A percentile compares a stretch with the other conserved stretches of the same genome.
These are phyloP conservation scores for Sminthurinus aureus DNA, from an alignment of 2,888 invertebrate species.

Conservation along the genomic window DNA sequence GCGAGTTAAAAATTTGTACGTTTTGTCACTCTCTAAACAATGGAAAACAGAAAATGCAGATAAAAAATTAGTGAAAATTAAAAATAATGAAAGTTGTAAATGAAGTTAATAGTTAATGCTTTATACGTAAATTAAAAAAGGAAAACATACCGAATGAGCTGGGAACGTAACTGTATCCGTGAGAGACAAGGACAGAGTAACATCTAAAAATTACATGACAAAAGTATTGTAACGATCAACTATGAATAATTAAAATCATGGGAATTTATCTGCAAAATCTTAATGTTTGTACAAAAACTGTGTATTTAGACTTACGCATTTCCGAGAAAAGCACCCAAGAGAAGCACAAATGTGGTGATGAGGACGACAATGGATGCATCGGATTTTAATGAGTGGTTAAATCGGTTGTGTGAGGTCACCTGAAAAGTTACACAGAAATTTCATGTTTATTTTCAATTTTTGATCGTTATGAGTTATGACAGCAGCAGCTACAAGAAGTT, in stretches of 20 bases:
- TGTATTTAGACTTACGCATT: too few relatives aligned
- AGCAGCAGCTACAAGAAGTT: too few relatives aligned
- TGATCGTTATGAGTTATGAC: too few relatives aligned
- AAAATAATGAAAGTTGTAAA: neutral
- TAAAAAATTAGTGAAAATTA: constrained; percentile 17
- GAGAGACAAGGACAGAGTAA: constrained; percentile 75
- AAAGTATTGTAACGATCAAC: neutral
- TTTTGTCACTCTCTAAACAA: constrained; percentile 72
- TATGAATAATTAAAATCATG: too few relatives aligned
- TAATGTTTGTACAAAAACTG: too few relatives aligned
- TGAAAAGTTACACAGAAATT: too few relatives aligned
- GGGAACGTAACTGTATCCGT: constrained; percentile 78
- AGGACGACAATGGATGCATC: constrained; percentile 75
- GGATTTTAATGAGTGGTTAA: constrained; percentile 69
- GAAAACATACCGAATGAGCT: constrained; percentile 81
- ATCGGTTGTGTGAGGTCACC: constrained; percentile 69
- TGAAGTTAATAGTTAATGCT: neutral
- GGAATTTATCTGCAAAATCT: too few relatives aligned
- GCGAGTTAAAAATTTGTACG: constrained; percentile 74
- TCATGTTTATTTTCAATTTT: too few relatives aligned
- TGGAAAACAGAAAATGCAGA: constrained; percentile 21
- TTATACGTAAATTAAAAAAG: constrained; percentile 13
- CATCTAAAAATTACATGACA: neutral
- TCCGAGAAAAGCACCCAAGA: constrained; percentile 80
- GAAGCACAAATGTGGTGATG: constrained; percentile 72